A percentile compares a stretch with the other conserved stretches of the same genome.
Conservation (phyloP, 2,797 vertebrate genomes). For the Ataeniobius toweri region DNA sequence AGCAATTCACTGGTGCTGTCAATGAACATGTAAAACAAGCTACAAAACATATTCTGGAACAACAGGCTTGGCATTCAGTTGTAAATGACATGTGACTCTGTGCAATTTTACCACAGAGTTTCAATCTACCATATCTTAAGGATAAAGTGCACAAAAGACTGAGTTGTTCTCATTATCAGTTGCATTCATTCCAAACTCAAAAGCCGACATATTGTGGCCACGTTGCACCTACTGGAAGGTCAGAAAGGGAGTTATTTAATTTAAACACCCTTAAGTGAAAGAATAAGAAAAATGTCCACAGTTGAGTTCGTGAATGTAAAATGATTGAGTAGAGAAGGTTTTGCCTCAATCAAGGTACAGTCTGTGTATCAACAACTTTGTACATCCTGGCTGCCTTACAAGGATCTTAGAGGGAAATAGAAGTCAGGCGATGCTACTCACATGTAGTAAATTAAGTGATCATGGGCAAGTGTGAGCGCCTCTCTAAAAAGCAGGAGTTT, state of each 20-base stretch:
- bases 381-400: not conserved
- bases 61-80: slow-evolving; percentile 26
- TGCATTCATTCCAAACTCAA: not conserved
- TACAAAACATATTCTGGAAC: slow-evolving; percentile 47
- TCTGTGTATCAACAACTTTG: not conserved
- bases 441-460: too few relatives aligned
- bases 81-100: not conserved
- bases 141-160: not conserved
- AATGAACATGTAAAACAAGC: slow-evolving; percentile 37
- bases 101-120: not conserved
- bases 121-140: not conserved
- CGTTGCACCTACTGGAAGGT: not conserved
- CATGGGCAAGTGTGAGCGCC: too few relatives aligned
- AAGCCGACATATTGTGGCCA: not conserved
- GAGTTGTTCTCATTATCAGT: not conserved
- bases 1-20: not conserved
- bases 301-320: not conserved
- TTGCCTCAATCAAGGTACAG: not conserved
- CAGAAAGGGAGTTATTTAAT: not conserved
- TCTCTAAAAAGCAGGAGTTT: too few relatives aligned
- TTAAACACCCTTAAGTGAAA: not conserved
- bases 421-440: not conserved
- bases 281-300: not conserved
- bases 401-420: not conserved
- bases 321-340: not conserved